phyloP scores from a whole-genome alignment of 2,888 invertebrate species.

The Atethmia centrago region DNA sequence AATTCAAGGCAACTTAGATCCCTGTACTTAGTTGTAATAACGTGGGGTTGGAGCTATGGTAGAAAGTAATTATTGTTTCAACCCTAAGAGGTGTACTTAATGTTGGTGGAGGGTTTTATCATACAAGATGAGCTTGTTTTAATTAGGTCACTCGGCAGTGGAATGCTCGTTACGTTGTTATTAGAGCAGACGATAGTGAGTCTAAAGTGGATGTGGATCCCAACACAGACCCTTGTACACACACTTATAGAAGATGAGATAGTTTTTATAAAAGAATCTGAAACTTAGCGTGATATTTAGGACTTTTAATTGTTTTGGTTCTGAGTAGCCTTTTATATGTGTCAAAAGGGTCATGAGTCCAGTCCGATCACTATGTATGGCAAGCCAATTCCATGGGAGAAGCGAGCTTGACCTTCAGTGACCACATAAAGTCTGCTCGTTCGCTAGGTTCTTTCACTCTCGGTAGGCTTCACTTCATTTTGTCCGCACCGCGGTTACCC shows the following conservation, averaged over 20 bases:
- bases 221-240: constrained; percentile 8
- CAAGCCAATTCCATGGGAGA: neutral
- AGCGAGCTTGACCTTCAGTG: neutral
- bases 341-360: neutral
- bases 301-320: neutral
- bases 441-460: neutral
- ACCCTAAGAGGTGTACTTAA: constrained; percentile 43
- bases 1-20: constrained; percentile 7
- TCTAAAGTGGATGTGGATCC: constrained; percentile 34
- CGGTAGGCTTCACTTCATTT: neutral
- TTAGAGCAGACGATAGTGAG: constrained; percentile 30
- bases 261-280: neutral
- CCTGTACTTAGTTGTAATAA: constrained; percentile 15
- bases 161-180: constrained; percentile 34
- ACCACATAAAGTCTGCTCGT: neutral
- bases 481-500: neutral
- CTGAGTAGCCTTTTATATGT: neutral
- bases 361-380: neutral
- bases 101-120: constrained; percentile 41
- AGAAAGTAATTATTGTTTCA: constrained; percentile 42
- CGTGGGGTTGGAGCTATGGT: constrained; percentile 7
- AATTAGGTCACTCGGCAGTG: constrained; percentile 49
- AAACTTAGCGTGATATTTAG: neutral
- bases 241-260: neutral
- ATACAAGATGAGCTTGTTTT: constrained; percentile 33